Conservation (phyloP, 2,797 vertebrate species). For the Fundulus diaphanus region DNA sequence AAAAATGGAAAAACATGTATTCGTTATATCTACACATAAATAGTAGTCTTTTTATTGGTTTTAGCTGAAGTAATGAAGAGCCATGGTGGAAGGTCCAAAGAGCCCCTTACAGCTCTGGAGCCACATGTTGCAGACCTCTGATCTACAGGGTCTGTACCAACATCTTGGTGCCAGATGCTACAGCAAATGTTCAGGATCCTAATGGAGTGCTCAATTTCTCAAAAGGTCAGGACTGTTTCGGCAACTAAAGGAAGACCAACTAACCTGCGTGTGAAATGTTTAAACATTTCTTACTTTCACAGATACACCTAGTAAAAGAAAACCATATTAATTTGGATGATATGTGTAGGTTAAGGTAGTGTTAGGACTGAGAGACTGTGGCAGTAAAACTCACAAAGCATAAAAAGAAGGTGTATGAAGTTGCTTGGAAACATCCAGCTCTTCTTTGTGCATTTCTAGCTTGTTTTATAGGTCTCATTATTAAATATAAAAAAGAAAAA, state of each 20-base stretch:
- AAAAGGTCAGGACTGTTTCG: not conserved
- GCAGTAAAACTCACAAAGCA: constrained; percentile 32
- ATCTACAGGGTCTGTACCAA: too few species aligned
- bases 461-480: constrained; percentile 53
- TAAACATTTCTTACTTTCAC: not conserved
- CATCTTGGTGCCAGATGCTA: too few species aligned
- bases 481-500: constrained; percentile 30
- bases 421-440: constrained; percentile 47
- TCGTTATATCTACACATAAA: too few species aligned
- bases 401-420: constrained; percentile 35
- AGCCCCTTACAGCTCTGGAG: too few species aligned
- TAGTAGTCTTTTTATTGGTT: too few species aligned
- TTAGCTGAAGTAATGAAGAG: too few species aligned
- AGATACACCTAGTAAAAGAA: not conserved
- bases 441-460: constrained; percentile 46
- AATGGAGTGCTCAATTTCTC: too few species aligned
- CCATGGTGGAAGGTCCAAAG: too few species aligned
- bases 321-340: not conserved
- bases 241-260: not conserved
- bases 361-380: not conserved
- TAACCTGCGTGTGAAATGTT: not conserved
- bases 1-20: too few species aligned
- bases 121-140: too few species aligned
- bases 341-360: not conserved
- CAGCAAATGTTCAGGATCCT: too few species aligned